Base-by-base conservation (phyloP, 1,140 invertebrate genomes). In the Apis cerana region DNA sequence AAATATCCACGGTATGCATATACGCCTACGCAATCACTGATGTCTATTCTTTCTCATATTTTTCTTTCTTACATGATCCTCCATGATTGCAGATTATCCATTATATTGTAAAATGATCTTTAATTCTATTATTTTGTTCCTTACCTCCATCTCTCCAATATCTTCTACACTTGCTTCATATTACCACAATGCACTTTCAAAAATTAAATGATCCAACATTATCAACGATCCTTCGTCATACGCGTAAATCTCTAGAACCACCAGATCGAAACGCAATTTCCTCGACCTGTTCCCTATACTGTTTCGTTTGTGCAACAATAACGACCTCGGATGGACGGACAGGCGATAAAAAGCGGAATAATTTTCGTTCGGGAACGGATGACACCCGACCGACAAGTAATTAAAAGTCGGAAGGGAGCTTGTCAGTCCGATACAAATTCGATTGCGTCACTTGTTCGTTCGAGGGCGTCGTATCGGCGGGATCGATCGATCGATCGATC, bases 401-500 rank as follows among this genome's bases (percentile, higher is more conserved):
- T 82, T 82, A 82, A 82, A 82, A 81, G 64, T 75, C 71, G n/a
- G 67, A 33, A 54, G 19, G 19, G 52, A 78, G 58, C 27, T 33
- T 64, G 81, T 64, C 81, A 50, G 59, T 78, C 71, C 72, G 79
- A 58, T 80, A 56, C 75, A 74, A 75, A 80, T 85, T 82, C 68
- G 79, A 79, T 88, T 70, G 86, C 87, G 77, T 81, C 82, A 88
- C 87, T 74, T 58, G 21, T 15, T 65, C 33, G 61, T 23, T 43
- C 33, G 74, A 79, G 43, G 75, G 80, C 50, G 71, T 76, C 77
- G 84, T 82, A 72, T 87, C 87, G 82, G 76, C 75, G 80, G 75
- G 71, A 87, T 87, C 88, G 75, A 75, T 56, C 70, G 84, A 74
- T 75, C 69, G 85, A 86, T 86, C 84, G 84, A 82, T 80, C 76